Evolutionary conservation across 2,888 invertebrate species (phyloP).

Genomic region (Tipula unca): DNA sequence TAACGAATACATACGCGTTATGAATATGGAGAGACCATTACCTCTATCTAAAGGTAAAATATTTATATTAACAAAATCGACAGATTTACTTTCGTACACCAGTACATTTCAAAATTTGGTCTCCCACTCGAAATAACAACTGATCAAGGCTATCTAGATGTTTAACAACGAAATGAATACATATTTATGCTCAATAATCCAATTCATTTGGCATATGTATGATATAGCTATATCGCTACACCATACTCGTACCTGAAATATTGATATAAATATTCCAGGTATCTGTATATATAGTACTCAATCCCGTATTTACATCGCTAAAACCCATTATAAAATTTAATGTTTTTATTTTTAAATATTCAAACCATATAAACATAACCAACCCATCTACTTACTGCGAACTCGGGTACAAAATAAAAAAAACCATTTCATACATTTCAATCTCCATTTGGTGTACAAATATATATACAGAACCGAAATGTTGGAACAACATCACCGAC

Average conservation of each 20-base stretch:
- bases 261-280: not conserved
- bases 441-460: not conserved
- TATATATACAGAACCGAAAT: too few species aligned
- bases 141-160: too few species aligned
- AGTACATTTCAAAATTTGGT: too few species aligned
- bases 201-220: not conserved
- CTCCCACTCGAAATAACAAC: too few species aligned
- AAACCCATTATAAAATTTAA: not conserved
- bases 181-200: not conserved
- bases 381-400: not conserved
- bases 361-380: not conserved
- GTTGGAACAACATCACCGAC: not conserved
- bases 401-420: not conserved
- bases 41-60: too few species aligned
- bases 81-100: too few species aligned
- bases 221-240: too few species aligned
- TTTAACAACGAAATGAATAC: not conserved
- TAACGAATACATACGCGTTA: too few species aligned
- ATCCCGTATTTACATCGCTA: not conserved
- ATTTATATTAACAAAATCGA: too few species aligned
- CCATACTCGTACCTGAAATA: not conserved
- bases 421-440: not conserved
- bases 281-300: not conserved
- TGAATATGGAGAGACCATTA: too few species aligned
- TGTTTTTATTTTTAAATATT: not conserved